Evolutionary conservation across 2,797 vertebrate genomes (phyloP).

Genomic region (Adelosebastes latens): DNA sequence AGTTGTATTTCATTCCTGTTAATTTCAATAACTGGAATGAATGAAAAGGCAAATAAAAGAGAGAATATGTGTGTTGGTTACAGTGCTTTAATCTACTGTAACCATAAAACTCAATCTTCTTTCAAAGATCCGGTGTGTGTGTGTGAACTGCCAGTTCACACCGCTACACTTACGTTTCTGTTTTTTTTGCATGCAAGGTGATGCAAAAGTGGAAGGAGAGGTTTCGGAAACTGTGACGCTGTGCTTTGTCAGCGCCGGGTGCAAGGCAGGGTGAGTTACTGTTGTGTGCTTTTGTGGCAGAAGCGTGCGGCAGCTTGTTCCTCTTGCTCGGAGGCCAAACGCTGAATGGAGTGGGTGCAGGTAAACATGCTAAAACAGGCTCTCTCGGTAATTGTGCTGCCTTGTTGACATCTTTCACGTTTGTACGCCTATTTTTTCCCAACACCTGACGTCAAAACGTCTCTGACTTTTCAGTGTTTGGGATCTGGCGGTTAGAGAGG

Average conservation of each 20-base stretch:
- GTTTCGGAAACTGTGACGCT: slow-evolving; percentile 78
- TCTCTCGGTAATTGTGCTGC: slow-evolving; percentile 18
- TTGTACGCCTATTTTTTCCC: slow-evolving; percentile 48
- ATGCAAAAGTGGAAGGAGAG: slow-evolving; percentile 72
- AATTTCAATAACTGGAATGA: not conserved
- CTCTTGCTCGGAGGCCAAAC: slow-evolving; percentile 42
- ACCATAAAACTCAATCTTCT: not conserved
- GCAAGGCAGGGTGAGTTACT: slow-evolving; percentile 61
- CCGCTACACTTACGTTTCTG: slow-evolving; percentile 10
- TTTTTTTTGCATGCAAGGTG: slow-evolving; percentile 45
- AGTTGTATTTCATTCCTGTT: not conserved
- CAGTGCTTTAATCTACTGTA: not conserved
- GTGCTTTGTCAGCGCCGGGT: slow-evolving; percentile 69
- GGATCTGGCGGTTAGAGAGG: not conserved
- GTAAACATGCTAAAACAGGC: slow-evolving; percentile 75
- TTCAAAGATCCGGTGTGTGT: not conserved
- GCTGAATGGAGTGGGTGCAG: slow-evolving; percentile 73
- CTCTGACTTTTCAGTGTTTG: slow-evolving; percentile 1
- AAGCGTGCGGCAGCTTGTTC: slow-evolving; percentile 72
- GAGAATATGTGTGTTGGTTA: not conserved
- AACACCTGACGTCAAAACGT: slow-evolving; percentile 15
- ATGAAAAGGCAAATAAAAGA: not conserved
- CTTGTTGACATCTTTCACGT: slow-evolving; percentile 54
- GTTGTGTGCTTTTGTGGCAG: slow-evolving; percentile 61
- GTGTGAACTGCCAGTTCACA: slow-evolving; percentile 35